Conservation (phyloP, 2,113 vertebrate genomes). For the Haemorhous mexicanus region DNA sequence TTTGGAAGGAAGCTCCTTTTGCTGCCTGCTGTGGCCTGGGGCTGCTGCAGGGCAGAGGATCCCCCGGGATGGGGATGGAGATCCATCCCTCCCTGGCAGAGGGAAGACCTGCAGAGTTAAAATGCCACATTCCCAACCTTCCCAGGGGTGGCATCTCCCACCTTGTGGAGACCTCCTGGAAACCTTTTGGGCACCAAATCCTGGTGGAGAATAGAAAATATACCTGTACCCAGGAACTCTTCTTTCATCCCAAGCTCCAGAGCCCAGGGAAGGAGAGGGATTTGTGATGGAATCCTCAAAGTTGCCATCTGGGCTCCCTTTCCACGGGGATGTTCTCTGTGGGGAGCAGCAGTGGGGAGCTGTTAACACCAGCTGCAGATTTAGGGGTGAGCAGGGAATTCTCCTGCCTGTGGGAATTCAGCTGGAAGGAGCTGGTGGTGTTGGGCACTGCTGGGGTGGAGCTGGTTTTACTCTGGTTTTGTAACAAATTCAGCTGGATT, state of each 20-base stretch:
- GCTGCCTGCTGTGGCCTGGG: neutral
- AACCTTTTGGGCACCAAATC: neutral
- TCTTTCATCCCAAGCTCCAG: neutral
- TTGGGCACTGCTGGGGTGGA: neutral
- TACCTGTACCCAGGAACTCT: neutral
- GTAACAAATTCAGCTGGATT: neutral
- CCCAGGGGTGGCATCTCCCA: neutral
- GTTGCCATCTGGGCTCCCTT: slow-evolving; percentile 3
- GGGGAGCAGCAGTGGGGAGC: neutral
- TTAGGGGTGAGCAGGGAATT: neutral
- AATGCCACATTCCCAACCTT: neutral
- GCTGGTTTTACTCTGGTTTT: fast-evolving
- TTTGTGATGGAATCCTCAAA: neutral
- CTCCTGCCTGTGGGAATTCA: neutral
- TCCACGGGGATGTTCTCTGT: neutral
- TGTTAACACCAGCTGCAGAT: neutral
- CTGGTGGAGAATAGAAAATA: neutral
- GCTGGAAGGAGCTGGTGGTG: neutral
- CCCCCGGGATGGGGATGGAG: neutral
- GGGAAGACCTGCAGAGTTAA: fast-evolving
- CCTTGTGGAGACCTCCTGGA: neutral
- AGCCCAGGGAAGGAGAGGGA: neutral
- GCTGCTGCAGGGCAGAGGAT: neutral
- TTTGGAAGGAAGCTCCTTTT: neutral
- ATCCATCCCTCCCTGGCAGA: neutral